Evolutionary conservation across 2,888 invertebrate species (phyloP).

Genomic region (Ophraella communa): DNA sequence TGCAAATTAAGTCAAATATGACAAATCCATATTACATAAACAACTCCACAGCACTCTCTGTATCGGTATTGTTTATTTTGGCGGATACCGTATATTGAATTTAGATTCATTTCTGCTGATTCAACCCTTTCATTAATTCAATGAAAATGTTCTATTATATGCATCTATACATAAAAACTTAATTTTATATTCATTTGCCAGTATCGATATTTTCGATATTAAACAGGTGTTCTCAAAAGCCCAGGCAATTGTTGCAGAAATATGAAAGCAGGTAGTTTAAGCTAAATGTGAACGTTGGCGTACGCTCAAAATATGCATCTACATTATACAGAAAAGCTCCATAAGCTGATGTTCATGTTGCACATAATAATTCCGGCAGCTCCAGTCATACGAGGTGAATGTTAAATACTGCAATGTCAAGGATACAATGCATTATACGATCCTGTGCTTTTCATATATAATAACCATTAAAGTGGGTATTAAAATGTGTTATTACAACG

Average conservation of each 20-base stretch:
- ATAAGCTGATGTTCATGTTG: conserved; percentile 13
- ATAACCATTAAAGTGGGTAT: neutral
- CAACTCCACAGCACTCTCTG: too few species aligned
- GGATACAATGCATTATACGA: neutral
- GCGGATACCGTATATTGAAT: too few species aligned
- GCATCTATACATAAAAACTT: too few species aligned
- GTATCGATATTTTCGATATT: conserved; percentile 1
- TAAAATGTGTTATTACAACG: too few species aligned
- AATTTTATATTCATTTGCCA: neutral
- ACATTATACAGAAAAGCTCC: conserved; percentile 18
- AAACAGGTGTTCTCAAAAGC: conserved; percentile 4
- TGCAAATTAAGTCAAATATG: too few species aligned
- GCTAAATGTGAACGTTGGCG: conserved; percentile 4
- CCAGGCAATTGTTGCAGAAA: conserved; percentile 14
- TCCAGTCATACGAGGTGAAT: conserved; percentile 14
- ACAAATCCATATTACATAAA: too few species aligned
- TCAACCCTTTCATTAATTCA: too few species aligned
- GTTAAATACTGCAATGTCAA: conserved; percentile 1
- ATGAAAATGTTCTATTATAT: too few species aligned
- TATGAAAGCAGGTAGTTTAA: conserved; percentile 14
- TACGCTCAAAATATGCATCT: conserved; percentile 4
- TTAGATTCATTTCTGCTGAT: too few species aligned
- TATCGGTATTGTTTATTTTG: too few species aligned
- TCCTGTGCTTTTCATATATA: neutral
- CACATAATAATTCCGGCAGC: conserved; percentile 17